These are phyloP conservation scores for Antrozous pallidus DNA, from an alignment of 2,797 vertebrate genomes.

Conservation along the genomic window DNA sequence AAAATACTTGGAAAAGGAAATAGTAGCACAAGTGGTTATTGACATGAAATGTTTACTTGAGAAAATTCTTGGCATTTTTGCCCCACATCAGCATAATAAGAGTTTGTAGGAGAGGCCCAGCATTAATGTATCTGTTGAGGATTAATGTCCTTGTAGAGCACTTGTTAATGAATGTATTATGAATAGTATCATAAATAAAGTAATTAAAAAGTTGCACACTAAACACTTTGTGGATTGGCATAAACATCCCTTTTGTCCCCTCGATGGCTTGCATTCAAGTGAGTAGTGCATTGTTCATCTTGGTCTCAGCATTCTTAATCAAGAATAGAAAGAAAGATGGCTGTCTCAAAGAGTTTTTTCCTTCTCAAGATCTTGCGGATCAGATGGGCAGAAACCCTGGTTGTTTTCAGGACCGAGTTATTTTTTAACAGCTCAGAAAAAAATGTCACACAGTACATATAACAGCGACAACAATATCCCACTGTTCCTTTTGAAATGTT, in stretches of 20 bases:
- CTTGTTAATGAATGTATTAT: conserved; percentile 52
- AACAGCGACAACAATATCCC: not conserved
- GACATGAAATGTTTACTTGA: conserved; percentile 51
- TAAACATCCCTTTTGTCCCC: not conserved
- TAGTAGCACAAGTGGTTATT: not conserved
- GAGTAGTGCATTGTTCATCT: not conserved
- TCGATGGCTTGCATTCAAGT: not conserved
- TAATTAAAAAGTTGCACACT: conserved; percentile 61
- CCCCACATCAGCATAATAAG: conserved; percentile 21
- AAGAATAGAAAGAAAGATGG: not conserved
- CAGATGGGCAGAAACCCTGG: not conserved
- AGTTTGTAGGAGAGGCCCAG: conserved; percentile 33
- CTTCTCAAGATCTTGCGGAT: not conserved
- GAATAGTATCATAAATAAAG: conserved; percentile 10
- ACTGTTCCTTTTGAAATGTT: not conserved
- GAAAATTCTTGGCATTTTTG: conserved; percentile 61
- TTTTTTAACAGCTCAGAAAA: conserved; percentile 23
- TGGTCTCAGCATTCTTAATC: not conserved
- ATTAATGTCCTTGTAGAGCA: conserved; percentile 28
- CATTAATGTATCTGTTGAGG: conserved; percentile 18
- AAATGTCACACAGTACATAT: not conserved
- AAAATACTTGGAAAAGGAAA: conserved; percentile 9
- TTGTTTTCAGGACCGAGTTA: not conserved
- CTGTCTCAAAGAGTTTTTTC: not conserved
- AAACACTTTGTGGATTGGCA: not conserved